Evolutionary conservation across 2,113 vertebrate species (phyloP).

Genomic region (Silurus asotus): DNA sequence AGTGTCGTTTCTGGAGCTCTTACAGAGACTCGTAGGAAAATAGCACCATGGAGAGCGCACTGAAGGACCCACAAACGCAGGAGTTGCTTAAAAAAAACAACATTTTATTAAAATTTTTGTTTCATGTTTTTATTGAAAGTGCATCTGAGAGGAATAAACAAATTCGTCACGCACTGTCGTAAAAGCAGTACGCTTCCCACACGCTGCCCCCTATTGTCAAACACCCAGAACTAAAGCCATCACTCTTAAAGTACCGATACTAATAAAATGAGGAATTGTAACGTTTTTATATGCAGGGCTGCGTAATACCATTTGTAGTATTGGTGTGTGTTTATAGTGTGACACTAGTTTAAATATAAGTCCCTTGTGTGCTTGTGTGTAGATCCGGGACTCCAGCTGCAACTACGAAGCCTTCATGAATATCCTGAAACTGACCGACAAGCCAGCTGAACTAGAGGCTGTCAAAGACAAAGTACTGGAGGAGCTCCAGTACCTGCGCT

Average conservation of each 20-base stretch:
- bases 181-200: too few species aligned
- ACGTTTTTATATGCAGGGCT: too few species aligned
- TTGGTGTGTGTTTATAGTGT: too few species aligned
- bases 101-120: too few species aligned
- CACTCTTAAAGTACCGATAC: too few species aligned
- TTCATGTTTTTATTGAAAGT: too few species aligned
- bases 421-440: conserved; percentile 97
- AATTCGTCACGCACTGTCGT: too few species aligned
- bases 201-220: too few species aligned
- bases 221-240: too few species aligned
- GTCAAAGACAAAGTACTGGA: conserved; percentile 96
- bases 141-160: too few species aligned
- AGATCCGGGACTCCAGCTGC: conserved; percentile 97
- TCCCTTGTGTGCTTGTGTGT: conserved; percentile 46
- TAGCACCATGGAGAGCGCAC: background rate
- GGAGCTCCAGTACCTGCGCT: conserved; percentile 95
- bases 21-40: background rate
- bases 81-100: background rate
- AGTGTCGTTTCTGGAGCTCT: background rate
- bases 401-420: conserved; percentile 99
- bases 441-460: conserved; percentile 88
- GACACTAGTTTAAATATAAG: background rate
- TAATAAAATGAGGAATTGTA: too few species aligned
- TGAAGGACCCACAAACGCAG: background rate
- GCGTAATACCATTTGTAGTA: too few species aligned